These are phyloP conservation scores for Allacma fusca DNA, from an alignment of 2,888 invertebrate genomes.

Conservation along the genomic window DNA sequence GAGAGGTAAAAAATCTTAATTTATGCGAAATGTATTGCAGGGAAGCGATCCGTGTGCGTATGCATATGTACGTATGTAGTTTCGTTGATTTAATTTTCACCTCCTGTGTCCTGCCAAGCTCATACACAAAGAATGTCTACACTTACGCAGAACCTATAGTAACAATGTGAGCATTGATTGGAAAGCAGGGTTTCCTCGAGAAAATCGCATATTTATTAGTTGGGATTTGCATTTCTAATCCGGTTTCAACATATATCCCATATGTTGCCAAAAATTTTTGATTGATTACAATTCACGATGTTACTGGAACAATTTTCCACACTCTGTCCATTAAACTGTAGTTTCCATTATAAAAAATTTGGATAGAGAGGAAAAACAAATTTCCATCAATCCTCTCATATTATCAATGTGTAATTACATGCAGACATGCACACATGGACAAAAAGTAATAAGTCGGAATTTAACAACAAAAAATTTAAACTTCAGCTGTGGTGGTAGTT, in stretches of 20 bases:
- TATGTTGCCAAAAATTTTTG: constrained; percentile 24
- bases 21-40: constrained; percentile 9
- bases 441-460: background rate
- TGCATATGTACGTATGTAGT: too few relatives aligned
- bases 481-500: too few relatives aligned
- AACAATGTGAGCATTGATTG: background rate
- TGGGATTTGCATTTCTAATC: constrained; percentile 18
- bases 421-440: background rate
- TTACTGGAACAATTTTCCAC: constrained; percentile 4
- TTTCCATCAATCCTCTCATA: too few relatives aligned
- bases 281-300: constrained; percentile 9
- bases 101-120: background rate
- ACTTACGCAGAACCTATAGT: background rate
- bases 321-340: background rate
- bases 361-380: too few relatives aligned
- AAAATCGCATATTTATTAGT: background rate
- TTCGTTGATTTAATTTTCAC: constrained; percentile 3
- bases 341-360: too few relatives aligned
- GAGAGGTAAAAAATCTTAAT: background rate
- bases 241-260: constrained; percentile 20
- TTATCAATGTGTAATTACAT: background rate
- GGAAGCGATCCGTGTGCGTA: background rate
- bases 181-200: background rate
- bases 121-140: background rate
- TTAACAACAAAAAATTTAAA: background rate